Conservation (phyloP, 2,888 invertebrate genomes). For the Andrena haemorrhoa region DNA sequence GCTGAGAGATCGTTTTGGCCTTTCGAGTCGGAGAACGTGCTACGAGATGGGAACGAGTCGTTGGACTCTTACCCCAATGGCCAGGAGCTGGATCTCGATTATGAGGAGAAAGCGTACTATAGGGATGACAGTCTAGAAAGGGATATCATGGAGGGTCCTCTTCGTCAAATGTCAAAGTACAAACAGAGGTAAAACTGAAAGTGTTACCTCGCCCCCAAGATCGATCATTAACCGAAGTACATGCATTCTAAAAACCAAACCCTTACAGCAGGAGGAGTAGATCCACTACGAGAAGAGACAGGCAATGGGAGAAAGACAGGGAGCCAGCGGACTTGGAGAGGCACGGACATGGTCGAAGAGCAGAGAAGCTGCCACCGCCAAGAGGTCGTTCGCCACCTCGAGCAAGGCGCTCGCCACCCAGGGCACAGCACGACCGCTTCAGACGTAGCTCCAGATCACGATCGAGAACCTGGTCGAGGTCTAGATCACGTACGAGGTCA, state of each 20-base stretch:
- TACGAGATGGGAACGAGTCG: constrained; percentile 72
- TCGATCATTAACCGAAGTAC: neutral
- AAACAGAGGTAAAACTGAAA: constrained; percentile 48
- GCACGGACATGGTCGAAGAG: constrained; percentile 64
- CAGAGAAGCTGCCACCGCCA: constrained; percentile 58
- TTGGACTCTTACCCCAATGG: constrained; percentile 73
- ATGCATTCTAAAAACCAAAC: neutral
- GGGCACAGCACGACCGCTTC: constrained; percentile 81
- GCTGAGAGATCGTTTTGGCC: constrained; percentile 73
- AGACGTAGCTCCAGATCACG: constrained; percentile 78
- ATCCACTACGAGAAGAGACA: constrained; percentile 69
- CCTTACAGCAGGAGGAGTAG: constrained; percentile 56
- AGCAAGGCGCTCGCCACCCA: constrained; percentile 72
- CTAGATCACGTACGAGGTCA: constrained; percentile 70
- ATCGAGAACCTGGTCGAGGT: constrained; percentile 76
- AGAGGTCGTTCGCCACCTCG: constrained; percentile 65
- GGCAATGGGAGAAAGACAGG: constrained; percentile 77
- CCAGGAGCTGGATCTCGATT: constrained; percentile 70
- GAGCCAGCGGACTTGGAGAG: constrained; percentile 75
- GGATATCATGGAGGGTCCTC: constrained; percentile 74
- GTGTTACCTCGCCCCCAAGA: neutral
- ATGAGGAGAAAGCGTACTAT: constrained; percentile 75
- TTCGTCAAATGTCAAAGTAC: constrained; percentile 53
- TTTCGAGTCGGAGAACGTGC: constrained; percentile 70
- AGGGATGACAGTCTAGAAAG: constrained; percentile 78